These are phyloP conservation scores for Ophioninae sp. DNA, from an alignment of 2,888 invertebrate genomes.

Conservation along the genomic window DNA sequence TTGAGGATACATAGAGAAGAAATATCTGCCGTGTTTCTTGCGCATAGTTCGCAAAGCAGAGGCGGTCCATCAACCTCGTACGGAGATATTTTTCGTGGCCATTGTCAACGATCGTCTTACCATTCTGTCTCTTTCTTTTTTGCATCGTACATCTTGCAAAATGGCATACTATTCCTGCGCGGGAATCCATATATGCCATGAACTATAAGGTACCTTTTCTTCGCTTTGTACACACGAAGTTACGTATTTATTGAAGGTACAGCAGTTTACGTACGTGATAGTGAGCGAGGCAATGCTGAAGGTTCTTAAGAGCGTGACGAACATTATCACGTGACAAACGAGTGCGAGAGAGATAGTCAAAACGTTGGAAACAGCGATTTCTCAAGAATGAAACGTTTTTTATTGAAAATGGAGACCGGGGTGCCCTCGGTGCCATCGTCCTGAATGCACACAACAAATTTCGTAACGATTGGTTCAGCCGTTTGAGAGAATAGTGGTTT, in stretches of 20 bases:
- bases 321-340: too few relatives aligned
- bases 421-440: too few relatives aligned
- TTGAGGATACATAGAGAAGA: neutral
- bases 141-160: constrained; percentile 2
- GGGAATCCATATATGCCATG: neutral
- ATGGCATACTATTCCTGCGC: constrained; percentile 1
- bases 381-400: too few relatives aligned
- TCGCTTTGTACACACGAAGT: constrained; percentile 16
- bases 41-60: constrained; percentile 35
- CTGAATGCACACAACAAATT: too few relatives aligned
- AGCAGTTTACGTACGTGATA: constrained; percentile 30
- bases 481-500: too few relatives aligned
- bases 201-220: neutral
- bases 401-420: too few relatives aligned
- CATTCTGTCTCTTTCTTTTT: constrained; percentile 13
- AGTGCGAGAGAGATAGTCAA: too few relatives aligned
- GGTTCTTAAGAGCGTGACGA: too few relatives aligned
- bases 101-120: constrained; percentile 42
- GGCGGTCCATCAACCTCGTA: constrained; percentile 44
- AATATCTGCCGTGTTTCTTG: constrained; percentile 15
- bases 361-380: too few relatives aligned
- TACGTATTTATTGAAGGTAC: constrained; percentile 17
- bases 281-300: constrained; percentile 49
- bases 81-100: constrained; percentile 35
- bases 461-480: too few relatives aligned